Conservation (phyloP, 2,797 vertebrate species). For the Platyrinchus mystaceus region DNA sequence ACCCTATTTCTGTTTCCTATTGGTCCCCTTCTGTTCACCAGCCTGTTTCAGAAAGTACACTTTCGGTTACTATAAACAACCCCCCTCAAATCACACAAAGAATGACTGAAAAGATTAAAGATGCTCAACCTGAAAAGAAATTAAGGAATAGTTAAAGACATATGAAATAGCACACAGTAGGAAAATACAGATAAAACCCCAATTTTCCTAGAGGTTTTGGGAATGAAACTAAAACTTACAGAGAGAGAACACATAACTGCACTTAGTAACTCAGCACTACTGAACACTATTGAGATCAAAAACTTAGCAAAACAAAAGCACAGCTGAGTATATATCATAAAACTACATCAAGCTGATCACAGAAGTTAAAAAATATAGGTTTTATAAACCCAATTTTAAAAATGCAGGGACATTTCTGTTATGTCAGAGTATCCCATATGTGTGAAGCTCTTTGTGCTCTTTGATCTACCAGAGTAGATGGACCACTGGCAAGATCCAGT, state of each 20-base stretch:
- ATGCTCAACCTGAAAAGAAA: background rate
- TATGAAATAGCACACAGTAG: background rate
- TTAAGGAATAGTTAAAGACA: background rate
- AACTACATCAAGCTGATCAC: background rate
- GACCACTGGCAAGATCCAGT: background rate
- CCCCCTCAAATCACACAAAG: background rate
- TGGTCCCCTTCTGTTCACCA: background rate
- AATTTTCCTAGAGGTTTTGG: background rate
- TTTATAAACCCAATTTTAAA: background rate
- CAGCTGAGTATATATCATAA: background rate
- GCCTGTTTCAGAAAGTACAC: background rate
- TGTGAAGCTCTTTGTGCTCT: background rate
- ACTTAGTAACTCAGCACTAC: background rate
- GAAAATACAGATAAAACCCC: background rate
- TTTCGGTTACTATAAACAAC: background rate
- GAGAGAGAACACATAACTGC: background rate
- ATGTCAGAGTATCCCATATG: background rate
- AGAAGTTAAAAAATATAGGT: background rate
- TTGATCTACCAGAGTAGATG: background rate
- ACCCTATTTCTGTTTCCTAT: background rate
- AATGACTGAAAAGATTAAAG: background rate
- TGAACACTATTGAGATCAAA: background rate
- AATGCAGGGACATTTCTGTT: background rate
- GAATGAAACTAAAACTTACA: background rate
- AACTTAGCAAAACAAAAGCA: background rate